Conservation (phyloP, 2,113 vertebrate species). For the Uria lomvia region DNA sequence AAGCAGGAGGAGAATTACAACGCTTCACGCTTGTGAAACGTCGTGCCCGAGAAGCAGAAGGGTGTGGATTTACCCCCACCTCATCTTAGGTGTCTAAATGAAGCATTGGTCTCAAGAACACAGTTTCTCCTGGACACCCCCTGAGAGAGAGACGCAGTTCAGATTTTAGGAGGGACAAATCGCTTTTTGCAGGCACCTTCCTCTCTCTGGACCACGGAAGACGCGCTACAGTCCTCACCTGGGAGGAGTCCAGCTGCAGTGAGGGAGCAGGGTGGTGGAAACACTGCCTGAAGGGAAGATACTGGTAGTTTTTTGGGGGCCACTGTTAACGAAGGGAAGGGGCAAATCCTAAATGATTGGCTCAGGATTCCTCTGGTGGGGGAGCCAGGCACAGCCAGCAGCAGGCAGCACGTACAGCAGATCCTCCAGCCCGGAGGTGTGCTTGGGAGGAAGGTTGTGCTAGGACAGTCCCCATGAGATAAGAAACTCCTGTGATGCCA, state of each 20-base stretch:
- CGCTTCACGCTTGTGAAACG: background rate
- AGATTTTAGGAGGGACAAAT: background rate
- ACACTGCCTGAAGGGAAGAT: background rate
- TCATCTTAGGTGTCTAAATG: background rate
- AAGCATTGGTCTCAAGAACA: background rate
- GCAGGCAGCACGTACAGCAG: background rate
- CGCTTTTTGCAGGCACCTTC: background rate
- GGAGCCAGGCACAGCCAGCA: background rate
- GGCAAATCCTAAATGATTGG: background rate
- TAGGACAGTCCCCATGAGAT: background rate
- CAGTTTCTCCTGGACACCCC: background rate
- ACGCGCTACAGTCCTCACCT: background rate
- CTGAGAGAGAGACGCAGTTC: background rate
- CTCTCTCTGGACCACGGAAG: background rate
- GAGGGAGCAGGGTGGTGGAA: background rate
- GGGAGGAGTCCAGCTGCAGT: background rate
- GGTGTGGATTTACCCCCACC: background rate
- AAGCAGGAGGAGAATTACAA: background rate
- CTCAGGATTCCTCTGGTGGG: background rate
- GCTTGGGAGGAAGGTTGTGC: background rate
- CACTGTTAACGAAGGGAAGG: background rate
- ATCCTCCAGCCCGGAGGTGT: background rate
- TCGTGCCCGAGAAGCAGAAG: background rate
- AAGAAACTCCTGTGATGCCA: constrained; percentile 20
- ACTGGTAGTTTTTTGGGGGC: background rate